These are phyloP conservation scores for Oceanodroma tethys DNA, from an alignment of 2,113 vertebrate genomes.

Conservation along the genomic window DNA sequence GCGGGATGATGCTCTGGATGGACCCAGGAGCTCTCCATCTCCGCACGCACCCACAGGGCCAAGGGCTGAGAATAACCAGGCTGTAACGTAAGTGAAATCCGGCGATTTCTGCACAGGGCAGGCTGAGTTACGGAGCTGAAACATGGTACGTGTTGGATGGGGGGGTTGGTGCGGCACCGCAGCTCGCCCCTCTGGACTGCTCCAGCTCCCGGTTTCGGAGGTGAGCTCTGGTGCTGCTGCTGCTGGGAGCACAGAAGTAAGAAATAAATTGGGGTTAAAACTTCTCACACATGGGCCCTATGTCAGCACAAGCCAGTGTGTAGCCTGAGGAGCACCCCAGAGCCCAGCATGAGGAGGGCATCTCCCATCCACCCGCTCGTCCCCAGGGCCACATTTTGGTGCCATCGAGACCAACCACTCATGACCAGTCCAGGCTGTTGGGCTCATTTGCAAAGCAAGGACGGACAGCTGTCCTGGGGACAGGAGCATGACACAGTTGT, in stretches of 20 bases:
- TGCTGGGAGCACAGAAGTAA: background rate
- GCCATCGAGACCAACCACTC: background rate
- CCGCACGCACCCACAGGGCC: too few relatives aligned
- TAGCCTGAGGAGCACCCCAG: background rate
- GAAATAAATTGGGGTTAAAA: background rate
- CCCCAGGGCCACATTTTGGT: background rate
- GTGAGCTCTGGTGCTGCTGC: background rate
- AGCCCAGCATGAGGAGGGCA: background rate
- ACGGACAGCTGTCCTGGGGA: fast-evolving
- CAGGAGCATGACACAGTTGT: background rate
- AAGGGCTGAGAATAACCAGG: background rate
- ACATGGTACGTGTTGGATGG: background rate
- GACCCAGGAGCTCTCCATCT: background rate
- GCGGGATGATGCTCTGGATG: fast-evolving
- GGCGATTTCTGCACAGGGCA: fast-evolving
- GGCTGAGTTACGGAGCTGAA: background rate
- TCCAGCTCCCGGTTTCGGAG: background rate
- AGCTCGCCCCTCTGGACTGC: fast-evolving
- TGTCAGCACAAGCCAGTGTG: background rate
- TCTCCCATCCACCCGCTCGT: fast-evolving
- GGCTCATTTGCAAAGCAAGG: background rate
- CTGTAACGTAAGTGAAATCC: background rate
- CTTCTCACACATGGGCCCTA: fast-evolving
- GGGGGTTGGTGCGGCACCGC: too few relatives aligned
- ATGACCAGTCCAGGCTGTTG: background rate